Evolutionary conservation across 2,888 invertebrate species (phyloP).

Genomic region (Anoplius nigerrimus): DNA sequence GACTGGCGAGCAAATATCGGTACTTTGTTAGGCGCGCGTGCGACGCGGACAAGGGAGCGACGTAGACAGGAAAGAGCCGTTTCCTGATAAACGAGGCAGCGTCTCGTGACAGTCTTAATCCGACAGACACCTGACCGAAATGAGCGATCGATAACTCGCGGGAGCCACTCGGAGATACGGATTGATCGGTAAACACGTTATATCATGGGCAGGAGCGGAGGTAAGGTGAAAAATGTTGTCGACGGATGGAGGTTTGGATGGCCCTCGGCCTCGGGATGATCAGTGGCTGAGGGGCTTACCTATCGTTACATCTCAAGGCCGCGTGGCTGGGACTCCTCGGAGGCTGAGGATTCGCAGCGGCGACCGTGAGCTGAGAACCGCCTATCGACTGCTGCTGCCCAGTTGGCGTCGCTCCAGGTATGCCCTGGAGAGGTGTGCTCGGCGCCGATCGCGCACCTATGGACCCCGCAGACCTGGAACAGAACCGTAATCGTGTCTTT

Average conservation of each 20-base stretch:
- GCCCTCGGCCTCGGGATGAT: too few species aligned
- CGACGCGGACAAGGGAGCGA: too few species aligned
- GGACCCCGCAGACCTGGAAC: slow-evolving; percentile 78
- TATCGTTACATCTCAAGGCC: slow-evolving; percentile 68
- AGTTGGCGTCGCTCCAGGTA: slow-evolving; percentile 66
- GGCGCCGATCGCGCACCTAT: slow-evolving; percentile 83
- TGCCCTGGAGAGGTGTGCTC: slow-evolving; percentile 80
- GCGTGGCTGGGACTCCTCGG: slow-evolving; percentile 73
- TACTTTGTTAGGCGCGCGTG: too few species aligned
- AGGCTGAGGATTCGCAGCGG: slow-evolving; percentile 60
- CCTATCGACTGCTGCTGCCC: slow-evolving; percentile 56
- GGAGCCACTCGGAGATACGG: not conserved
- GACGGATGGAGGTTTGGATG: too few species aligned
- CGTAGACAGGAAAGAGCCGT: too few species aligned
- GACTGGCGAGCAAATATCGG: too few species aligned
- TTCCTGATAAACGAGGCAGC: too few species aligned
- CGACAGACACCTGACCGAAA: slow-evolving; percentile 2
- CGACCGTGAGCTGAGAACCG: slow-evolving; percentile 64
- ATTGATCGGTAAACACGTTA: slow-evolving; percentile 4
- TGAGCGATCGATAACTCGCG: slow-evolving; percentile 1
- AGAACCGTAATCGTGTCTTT: not conserved
- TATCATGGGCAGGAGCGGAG: not conserved
- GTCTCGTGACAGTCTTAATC: too few species aligned
- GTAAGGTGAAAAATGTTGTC: not conserved
- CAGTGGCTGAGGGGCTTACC: slow-evolving; percentile 49